phyloP scores from a whole-genome alignment of 2,113 vertebrate species.

The Puffinus mauretanicus region DNA sequence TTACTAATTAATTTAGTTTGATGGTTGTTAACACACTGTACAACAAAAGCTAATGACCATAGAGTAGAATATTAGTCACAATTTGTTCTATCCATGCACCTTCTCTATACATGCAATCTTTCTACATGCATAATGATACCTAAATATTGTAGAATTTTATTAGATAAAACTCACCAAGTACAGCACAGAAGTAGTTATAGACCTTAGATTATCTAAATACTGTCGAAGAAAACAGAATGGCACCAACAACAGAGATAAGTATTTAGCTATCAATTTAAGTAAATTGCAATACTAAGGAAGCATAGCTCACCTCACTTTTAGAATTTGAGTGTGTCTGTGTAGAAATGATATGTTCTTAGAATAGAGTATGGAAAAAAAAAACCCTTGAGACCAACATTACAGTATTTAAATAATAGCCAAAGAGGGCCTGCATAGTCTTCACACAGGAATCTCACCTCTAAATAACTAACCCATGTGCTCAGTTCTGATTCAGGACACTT shows the following conservation, averaged over 20 bases:
- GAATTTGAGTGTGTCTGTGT: neutral
- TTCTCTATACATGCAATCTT: neutral
- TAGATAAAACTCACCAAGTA: neutral
- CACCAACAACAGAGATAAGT: neutral
- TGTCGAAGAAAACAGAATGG: neutral
- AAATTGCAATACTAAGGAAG: neutral
- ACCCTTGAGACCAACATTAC: neutral
- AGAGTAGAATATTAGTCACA: neutral
- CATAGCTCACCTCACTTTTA: neutral
- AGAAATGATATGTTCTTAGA: neutral
- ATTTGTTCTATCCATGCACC: neutral
- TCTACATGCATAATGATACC: neutral
- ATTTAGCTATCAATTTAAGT: neutral
- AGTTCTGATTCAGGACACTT: neutral
- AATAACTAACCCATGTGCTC: neutral
- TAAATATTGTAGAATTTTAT: neutral
- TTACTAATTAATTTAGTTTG: neutral
- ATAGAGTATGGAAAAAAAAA: neutral
- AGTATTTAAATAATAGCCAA: neutral
- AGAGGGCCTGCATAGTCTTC: neutral
- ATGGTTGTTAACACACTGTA: neutral
- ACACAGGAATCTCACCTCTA: neutral
- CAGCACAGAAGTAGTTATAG: neutral
- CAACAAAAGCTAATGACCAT: neutral
- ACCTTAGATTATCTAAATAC: neutral